A percentile compares a stretch with the other conserved stretches of the same genome.
These are phyloP conservation scores for Vultur gryphus DNA, from an alignment of 2,797 vertebrate genomes.

Conservation along the genomic window DNA sequence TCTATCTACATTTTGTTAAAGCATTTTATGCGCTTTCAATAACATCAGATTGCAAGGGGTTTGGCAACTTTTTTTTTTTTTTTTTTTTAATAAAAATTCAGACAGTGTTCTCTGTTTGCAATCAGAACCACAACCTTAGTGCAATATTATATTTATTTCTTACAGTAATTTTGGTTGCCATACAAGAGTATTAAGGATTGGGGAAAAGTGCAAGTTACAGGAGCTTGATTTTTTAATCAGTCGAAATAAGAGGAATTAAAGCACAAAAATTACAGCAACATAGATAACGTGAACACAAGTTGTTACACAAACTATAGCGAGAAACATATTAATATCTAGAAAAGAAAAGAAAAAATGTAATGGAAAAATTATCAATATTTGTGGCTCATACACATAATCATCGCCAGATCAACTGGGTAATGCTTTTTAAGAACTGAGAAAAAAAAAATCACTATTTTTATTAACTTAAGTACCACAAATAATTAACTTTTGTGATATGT, in stretches of 20 bases:
- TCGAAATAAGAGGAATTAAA: constrained; percentile 89
- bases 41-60: neutral
- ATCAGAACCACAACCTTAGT: constrained; percentile 83
- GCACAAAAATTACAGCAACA: constrained; percentile 96
- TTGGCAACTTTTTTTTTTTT: constrained; percentile 18
- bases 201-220: constrained; percentile 89
- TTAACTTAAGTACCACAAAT: constrained; percentile 84
- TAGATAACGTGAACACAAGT: constrained; percentile 90
- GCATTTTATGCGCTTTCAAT: neutral
- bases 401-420: constrained; percentile 75
- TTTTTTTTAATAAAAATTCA: constrained; percentile 35
- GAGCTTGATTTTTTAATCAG: constrained; percentile 81
- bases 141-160: constrained; percentile 97
- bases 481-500: constrained; percentile 77
- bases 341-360: constrained; percentile 69
- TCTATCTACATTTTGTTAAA: neutral
- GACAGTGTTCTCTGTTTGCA: constrained; percentile 68
- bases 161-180: constrained; percentile 96
- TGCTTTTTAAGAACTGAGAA: constrained; percentile 70
- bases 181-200: constrained; percentile 89
- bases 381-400: constrained; percentile 75
- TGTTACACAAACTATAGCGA: constrained; percentile 85
- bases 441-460: constrained; percentile 76
- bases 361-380: constrained; percentile 67
- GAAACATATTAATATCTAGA: constrained; percentile 82